phyloP scores from a whole-genome alignment of 2,888 invertebrate species.

The Lasioglossum malachurum region DNA sequence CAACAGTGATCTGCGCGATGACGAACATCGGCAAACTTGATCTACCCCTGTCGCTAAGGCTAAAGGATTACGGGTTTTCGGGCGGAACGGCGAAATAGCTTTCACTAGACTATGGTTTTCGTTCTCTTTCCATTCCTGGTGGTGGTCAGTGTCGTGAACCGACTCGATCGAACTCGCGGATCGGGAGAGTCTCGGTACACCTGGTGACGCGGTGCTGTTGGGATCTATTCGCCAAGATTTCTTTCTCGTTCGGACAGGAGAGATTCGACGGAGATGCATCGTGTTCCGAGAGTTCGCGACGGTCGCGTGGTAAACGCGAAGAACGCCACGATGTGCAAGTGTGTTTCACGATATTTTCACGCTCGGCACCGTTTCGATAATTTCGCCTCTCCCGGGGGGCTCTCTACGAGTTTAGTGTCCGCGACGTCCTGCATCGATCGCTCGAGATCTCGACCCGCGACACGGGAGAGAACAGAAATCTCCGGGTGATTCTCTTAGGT shows the following conservation, averaged over 20 bases:
- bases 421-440: background rate
- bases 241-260: background rate
- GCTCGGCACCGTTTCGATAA: background rate
- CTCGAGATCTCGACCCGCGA: background rate
- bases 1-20: background rate
- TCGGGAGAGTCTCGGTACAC: background rate
- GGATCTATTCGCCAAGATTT: background rate
- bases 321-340: background rate
- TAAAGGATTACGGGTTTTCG: background rate
- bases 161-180: background rate
- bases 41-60: background rate
- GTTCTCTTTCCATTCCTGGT: background rate
- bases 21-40: background rate
- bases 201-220: background rate
- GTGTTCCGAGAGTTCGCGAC: background rate
- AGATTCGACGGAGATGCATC: background rate
- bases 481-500: background rate
- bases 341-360: background rate
- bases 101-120: background rate
- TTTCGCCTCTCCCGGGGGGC: background rate
- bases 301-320: background rate
- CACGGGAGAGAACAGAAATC: background rate
- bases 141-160: constrained; percentile 12
- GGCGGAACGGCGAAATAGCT: background rate
- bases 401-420: background rate